These are phyloP conservation scores for Hylyphantes graminicola DNA, from an alignment of 1,140 invertebrate genomes.

Conservation along the genomic window DNA sequence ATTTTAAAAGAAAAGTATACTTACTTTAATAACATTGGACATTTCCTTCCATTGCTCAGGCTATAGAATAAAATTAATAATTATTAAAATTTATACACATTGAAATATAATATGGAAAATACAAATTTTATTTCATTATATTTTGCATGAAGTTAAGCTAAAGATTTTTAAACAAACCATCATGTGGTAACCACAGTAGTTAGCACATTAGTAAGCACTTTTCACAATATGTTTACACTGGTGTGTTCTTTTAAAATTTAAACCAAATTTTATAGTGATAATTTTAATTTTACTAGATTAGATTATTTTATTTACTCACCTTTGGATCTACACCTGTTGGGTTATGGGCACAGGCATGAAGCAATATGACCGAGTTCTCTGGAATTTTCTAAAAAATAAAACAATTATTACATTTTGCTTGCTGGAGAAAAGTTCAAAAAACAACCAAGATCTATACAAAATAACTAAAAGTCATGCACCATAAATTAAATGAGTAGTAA, in stretches of 20 bases:
- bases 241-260: too few species aligned
- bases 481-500: background rate
- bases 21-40: conserved; percentile 77
- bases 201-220: too few species aligned
- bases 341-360: conserved; percentile 99
- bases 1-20: background rate
- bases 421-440: background rate
- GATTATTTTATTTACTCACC: conserved; percentile 51
- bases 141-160: too few species aligned
- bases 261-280: too few species aligned
- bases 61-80: conserved; percentile 62
- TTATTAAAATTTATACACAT: background rate
- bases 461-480: background rate
- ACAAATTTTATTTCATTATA: too few species aligned
- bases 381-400: conserved; percentile 83
- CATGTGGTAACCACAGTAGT: too few species aligned
- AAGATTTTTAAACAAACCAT: too few species aligned
- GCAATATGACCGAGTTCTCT: conserved; percentile 88
- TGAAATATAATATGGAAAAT: too few species aligned
- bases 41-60: conserved; percentile 91
- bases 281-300: background rate
- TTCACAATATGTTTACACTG: too few species aligned
- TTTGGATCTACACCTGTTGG: conserved; percentile 97
- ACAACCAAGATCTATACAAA: background rate
- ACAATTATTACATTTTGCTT: background rate